Conservation (phyloP, 2,888 invertebrate genomes). For the Auanema sp. region DNA sequence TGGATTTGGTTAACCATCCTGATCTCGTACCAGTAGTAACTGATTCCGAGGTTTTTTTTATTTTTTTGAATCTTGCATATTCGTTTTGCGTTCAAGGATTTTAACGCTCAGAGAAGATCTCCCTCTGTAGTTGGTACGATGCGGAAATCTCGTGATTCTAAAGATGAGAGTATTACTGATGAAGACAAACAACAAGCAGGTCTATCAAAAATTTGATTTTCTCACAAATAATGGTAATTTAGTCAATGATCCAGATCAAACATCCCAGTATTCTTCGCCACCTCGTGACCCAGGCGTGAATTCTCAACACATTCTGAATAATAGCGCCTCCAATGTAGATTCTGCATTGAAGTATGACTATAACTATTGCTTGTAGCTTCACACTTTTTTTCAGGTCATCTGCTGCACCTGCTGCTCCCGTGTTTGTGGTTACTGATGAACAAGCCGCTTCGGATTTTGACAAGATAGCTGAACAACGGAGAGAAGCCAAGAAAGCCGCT, state of each 20-base stretch:
- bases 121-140: conserved; percentile 13
- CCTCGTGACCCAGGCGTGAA: no score
- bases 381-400: conserved; percentile 7
- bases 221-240: background rate
- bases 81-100: no score
- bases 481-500: conserved; percentile 58
- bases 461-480: conserved; percentile 40
- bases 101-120: conserved; percentile 6
- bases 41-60: conserved; percentile 24
- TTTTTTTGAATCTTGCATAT: no score
- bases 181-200: no score
- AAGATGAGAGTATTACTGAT: no score
- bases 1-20: conserved; percentile 50
- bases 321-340: no score
- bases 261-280: no score
- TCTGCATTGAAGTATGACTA: no score
- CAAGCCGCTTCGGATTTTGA: conserved; percentile 37
- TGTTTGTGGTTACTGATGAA: conserved; percentile 27
- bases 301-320: no score
- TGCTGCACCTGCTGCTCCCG: conserved; percentile 6
- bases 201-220: background rate
- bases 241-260: background rate
- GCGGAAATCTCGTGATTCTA: background rate
- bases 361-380: no score
- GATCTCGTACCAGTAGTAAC: conserved; percentile 46